phyloP scores from a whole-genome alignment of 2,113 vertebrate genomes.

The Corydoras sp. region DNA sequence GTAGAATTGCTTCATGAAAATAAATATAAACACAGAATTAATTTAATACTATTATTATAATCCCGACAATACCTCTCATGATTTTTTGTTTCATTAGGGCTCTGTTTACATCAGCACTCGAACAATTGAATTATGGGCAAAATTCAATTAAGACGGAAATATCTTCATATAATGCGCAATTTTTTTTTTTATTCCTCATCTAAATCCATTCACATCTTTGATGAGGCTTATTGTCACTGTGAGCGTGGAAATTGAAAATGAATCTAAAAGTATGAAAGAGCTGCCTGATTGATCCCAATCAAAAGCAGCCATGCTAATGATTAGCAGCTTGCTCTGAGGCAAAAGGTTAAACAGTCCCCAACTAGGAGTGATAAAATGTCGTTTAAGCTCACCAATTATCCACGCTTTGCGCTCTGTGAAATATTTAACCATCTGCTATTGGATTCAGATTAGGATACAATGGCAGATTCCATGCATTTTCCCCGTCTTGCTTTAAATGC shows the following conservation, averaged over 20 bases:
- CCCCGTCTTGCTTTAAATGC: no score
- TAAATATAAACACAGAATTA: no score
- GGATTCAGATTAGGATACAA: conserved; percentile 44
- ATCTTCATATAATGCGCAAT: neutral
- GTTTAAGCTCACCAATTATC: conserved; percentile 50
- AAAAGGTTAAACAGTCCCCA: conserved; percentile 45
- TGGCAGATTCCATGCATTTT: conserved; percentile 9
- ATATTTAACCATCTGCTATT: conserved; percentile 52
- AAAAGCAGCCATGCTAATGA: conserved; percentile 48
- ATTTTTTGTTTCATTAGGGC: no score
- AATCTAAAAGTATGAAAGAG: conserved; percentile 54
- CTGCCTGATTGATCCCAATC: conserved; percentile 54
- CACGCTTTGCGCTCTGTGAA: conserved; percentile 43
- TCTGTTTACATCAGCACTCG: no score
- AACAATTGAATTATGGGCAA: no score
- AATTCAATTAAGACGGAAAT: no score
- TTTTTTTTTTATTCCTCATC: neutral
- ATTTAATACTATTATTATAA: no score
- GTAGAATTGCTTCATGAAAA: no score
- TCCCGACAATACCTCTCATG: no score
- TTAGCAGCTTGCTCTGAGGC: conserved; percentile 48
- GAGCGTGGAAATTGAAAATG: conserved; percentile 59
- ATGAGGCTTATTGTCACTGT: conserved; percentile 25
- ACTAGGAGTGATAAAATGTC: conserved; percentile 48
- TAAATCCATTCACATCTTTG: neutral